Conservation (phyloP, 2,888 invertebrate genomes). For the Thymelicus lineola region DNA sequence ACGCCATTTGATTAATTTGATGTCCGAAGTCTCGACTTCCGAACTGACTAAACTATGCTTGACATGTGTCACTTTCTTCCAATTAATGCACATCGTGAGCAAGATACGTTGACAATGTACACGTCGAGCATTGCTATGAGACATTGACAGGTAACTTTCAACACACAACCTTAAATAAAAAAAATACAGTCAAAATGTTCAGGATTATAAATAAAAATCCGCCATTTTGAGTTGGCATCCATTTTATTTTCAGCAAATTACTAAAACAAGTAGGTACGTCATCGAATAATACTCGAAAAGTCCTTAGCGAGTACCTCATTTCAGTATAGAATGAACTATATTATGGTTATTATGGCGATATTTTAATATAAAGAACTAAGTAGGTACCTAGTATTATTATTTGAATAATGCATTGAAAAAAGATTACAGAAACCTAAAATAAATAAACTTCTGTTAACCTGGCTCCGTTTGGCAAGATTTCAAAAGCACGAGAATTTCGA, state of each 20-base stretch:
- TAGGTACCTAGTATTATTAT: background rate
- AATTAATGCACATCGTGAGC: background rate
- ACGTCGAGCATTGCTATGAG: background rate
- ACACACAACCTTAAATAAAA: too few relatives aligned
- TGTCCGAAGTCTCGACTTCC: background rate
- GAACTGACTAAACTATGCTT: background rate
- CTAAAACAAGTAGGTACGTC: too few relatives aligned
- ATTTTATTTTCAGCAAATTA: too few relatives aligned
- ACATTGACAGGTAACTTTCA: background rate
- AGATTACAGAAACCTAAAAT: conserved; percentile 10
- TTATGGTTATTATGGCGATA: too few relatives aligned
- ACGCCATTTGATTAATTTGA: conserved; percentile 18
- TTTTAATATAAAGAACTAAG: background rate
- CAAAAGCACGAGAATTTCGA: conserved; percentile 15
- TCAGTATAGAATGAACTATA: too few relatives aligned
- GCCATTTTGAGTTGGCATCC: too few relatives aligned
- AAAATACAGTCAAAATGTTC: too few relatives aligned
- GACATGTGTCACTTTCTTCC: conserved; percentile 13
- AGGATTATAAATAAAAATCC: too few relatives aligned
- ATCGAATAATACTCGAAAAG: too few relatives aligned
- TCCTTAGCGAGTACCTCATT: too few relatives aligned
- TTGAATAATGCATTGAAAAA: background rate
- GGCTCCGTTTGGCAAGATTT: conserved; percentile 21
- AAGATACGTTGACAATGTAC: background rate
- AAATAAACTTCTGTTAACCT: conserved; percentile 15